Evolutionary conservation across 53 echinoderm and acorn worm genomes (phyloP).

Genomic region (Antedon mediterranea): DNA sequence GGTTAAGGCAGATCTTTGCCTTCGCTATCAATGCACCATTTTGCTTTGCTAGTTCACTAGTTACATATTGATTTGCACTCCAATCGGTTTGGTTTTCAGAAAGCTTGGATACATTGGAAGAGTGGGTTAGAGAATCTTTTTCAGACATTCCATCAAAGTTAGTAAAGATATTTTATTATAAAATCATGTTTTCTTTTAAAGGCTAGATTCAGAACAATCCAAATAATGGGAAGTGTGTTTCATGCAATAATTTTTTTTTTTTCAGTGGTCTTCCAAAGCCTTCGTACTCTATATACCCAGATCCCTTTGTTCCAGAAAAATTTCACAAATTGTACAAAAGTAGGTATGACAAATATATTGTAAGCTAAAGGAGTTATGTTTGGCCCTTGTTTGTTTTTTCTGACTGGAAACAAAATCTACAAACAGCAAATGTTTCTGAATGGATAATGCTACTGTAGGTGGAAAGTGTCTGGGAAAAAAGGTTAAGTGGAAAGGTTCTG

Average conservation of each 20-base stretch:
- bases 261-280: slow-evolving; percentile 45
- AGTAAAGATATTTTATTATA: slow-evolving; percentile 19
- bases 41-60: background rate
- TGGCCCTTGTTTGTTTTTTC: no score
- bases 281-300: slow-evolving; percentile 22
- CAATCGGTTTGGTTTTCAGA: slow-evolving; percentile 25
- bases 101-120: slow-evolving; percentile 58
- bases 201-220: no score
- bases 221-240: no score
- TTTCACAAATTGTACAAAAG: slow-evolving; percentile 83
- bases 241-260: background rate
- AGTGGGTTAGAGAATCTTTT: slow-evolving; percentile 62
- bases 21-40: background rate
- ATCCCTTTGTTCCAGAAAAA: slow-evolving; percentile 43
- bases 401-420: no score
- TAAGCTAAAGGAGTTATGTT: no score
- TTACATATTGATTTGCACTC: no score
- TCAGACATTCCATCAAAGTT: slow-evolving; percentile 82
- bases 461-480: no score
- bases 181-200: no score
- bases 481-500: no score
- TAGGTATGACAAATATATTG: slow-evolving; percentile 2
- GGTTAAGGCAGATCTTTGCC: background rate
- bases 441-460: no score
- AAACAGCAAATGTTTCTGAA: no score